Percentiles rank a stretch among this genome's conserved stretches.
Conservation (phyloP, 2,113 vertebrate genomes). For the Ameiurus melas region DNA sequence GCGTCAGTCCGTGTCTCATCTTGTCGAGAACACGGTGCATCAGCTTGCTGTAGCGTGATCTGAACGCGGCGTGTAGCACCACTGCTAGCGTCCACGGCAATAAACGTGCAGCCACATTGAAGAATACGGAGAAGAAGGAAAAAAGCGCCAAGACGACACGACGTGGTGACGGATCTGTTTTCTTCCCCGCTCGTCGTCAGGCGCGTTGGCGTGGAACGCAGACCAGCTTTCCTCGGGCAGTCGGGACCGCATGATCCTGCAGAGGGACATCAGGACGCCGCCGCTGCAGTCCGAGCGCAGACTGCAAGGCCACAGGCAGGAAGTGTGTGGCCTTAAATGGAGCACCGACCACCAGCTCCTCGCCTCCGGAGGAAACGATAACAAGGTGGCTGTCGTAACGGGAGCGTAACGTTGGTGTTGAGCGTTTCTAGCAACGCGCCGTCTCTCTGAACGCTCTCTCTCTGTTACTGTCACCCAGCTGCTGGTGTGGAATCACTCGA, state of each 20-base stretch:
- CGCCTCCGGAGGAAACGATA: constrained; percentile 95
- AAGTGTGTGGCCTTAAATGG: constrained; percentile 98
- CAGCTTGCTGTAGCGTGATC: too few relatives aligned
- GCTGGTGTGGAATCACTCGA: constrained; percentile 97
- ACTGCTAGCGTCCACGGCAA: too few relatives aligned
- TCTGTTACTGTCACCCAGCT: constrained; percentile 70
- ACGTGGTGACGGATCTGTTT: not conserved
- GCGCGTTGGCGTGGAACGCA: constrained; percentile 95
- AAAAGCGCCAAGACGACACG: too few relatives aligned
- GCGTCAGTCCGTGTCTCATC: not conserved
- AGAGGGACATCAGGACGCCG: constrained; percentile 89
- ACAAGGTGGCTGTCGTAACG: constrained; percentile 79
- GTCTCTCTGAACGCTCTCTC: not conserved
- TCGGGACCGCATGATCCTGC: constrained; percentile 93
- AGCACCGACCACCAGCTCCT: constrained; percentile 97
- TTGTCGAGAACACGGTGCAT: not conserved
- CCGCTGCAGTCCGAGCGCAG: constrained; percentile 92
- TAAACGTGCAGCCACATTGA: too few relatives aligned
- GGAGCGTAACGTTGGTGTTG: not conserved
- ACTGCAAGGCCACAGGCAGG: constrained; percentile 95
- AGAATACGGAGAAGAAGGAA: too few relatives aligned
- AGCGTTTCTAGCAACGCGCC: not conserved
- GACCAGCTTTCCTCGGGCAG: constrained; percentile 97
- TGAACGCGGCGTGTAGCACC: too few relatives aligned
- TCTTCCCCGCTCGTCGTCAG: constrained; percentile 65